phyloP scores from a whole-genome alignment of 2,888 invertebrate species.

The Plemyria rubiginata region DNA sequence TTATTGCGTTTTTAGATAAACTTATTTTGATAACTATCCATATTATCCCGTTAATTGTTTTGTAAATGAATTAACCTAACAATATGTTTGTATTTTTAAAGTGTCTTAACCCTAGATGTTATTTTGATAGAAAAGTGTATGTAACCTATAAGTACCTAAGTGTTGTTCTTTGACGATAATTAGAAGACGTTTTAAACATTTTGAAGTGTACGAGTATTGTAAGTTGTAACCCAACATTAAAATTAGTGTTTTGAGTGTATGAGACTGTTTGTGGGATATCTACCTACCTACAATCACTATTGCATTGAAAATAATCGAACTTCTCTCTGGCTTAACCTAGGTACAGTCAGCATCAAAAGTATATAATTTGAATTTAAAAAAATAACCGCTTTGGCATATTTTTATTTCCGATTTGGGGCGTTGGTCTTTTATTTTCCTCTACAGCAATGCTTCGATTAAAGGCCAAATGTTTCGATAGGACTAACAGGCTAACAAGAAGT shows the following conservation, averaged over 20 bases:
- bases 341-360: too few species aligned
- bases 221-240: slow-evolving; percentile 23
- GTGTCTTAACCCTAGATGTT: slow-evolving; percentile 32
- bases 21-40: slow-evolving; percentile 77
- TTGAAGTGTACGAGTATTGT: slow-evolving; percentile 24
- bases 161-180: slow-evolving; percentile 45
- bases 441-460: not conserved
- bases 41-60: slow-evolving; percentile 62
- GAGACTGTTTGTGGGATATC: slow-evolving; percentile 13
- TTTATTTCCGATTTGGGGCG: too few species aligned
- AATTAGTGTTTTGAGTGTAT: slow-evolving; percentile 34
- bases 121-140: slow-evolving; percentile 39
- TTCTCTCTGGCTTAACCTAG: not conserved
- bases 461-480: not conserved
- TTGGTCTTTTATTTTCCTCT: too few species aligned
- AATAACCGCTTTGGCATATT: too few species aligned
- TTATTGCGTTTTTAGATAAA: slow-evolving; percentile 67
- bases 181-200: slow-evolving; percentile 33
- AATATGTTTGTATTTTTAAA: slow-evolving; percentile 51
- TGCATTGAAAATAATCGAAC: slow-evolving; percentile 5
- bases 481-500: not conserved
- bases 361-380: too few species aligned
- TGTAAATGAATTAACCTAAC: slow-evolving; percentile 56
- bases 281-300: not conserved
- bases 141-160: slow-evolving; percentile 42